phyloP scores from a whole-genome alignment of 2,797 vertebrate species.

The Apogon talboti region DNA sequence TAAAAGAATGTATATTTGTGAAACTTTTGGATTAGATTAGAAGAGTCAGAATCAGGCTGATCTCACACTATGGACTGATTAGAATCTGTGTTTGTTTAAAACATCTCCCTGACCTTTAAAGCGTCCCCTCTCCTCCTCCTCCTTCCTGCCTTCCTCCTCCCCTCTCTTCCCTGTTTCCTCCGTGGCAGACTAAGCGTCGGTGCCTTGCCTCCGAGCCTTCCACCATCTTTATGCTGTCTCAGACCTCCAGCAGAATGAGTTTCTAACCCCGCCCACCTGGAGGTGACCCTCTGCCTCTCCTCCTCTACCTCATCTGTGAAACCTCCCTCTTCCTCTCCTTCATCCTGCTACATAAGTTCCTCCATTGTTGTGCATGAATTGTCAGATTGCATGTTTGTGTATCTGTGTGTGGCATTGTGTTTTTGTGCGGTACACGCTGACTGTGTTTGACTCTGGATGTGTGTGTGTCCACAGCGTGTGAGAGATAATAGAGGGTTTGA shows the following conservation, averaged over 20 bases:
- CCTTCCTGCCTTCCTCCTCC: constrained; percentile 66
- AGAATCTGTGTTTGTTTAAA: not conserved
- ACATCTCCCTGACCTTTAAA: constrained; percentile 4
- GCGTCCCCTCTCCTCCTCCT: constrained; percentile 42
- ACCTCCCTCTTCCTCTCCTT: constrained; percentile 58
- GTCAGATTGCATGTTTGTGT: no score
- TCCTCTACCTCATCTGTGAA: constrained; percentile 7
- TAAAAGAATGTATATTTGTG: no score
- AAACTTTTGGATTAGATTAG: no score
- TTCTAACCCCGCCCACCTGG: constrained; percentile 84
- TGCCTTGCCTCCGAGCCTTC: constrained; percentile 96
- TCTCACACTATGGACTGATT: no score
- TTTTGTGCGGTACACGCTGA: not conserved
- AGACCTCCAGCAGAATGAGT: constrained; percentile 98
- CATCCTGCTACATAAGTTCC: constrained; percentile 38
- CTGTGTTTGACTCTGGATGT: constrained; percentile 25
- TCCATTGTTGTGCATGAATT: constrained; percentile 25
- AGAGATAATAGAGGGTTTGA: constrained; percentile 81
- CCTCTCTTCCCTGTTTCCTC: constrained; percentile 24
- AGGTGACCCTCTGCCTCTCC: constrained; percentile 74
- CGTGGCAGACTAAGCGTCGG: constrained; percentile 89
- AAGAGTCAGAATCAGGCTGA: no score
- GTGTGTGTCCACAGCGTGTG: constrained; percentile 67
- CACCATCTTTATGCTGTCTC: constrained; percentile 99
- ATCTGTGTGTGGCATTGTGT: not conserved